Percentiles rank a stretch among this genome's conserved stretches.
Evolutionary conservation across 2,888 invertebrate species (phyloP).

Genomic region (Seladonia tumulorum): DNA sequence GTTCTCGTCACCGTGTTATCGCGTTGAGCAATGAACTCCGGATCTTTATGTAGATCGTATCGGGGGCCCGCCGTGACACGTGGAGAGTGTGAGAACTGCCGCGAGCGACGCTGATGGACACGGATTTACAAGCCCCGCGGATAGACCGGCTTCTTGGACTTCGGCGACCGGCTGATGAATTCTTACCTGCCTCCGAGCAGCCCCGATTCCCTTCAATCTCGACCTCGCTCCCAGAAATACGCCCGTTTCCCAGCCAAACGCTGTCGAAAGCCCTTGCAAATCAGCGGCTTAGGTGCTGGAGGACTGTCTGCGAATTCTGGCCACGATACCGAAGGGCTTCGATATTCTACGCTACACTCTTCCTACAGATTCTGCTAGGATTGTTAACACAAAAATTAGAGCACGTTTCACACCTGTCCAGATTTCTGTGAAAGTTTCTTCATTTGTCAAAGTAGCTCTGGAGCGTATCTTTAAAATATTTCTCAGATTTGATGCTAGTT

Average conservation of each 20-base stretch:
- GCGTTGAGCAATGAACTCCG: conserved; percentile 78
- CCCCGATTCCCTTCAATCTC: conserved; percentile 49
- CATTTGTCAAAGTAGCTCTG: background rate
- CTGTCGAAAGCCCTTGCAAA: background rate
- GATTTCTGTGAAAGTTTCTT: background rate
- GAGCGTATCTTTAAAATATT: too few relatives aligned
- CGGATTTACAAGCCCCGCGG: conserved; percentile 24
- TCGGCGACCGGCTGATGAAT: conserved; percentile 39
- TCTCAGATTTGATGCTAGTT: too few relatives aligned
- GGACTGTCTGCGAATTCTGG: too few relatives aligned
- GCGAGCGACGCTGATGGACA: conserved; percentile 55
- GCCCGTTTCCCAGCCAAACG: background rate
- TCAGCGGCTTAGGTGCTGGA: background rate
- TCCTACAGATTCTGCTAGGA: too few relatives aligned
- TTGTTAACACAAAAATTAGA: background rate
- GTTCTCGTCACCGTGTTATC: conserved; percentile 72
- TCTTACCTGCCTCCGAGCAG: background rate
- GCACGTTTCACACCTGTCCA: background rate
- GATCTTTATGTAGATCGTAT: conserved; percentile 80
- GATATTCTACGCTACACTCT: background rate
- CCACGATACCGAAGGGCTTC: too few relatives aligned
- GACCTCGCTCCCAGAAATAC: background rate
- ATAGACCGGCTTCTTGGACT: conserved; percentile 41
- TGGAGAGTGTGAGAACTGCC: conserved; percentile 81
- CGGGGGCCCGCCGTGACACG: conserved; percentile 68